phyloP scores from a whole-genome alignment of 2,888 invertebrate species.

The Dryocosmus kuriphilus region DNA sequence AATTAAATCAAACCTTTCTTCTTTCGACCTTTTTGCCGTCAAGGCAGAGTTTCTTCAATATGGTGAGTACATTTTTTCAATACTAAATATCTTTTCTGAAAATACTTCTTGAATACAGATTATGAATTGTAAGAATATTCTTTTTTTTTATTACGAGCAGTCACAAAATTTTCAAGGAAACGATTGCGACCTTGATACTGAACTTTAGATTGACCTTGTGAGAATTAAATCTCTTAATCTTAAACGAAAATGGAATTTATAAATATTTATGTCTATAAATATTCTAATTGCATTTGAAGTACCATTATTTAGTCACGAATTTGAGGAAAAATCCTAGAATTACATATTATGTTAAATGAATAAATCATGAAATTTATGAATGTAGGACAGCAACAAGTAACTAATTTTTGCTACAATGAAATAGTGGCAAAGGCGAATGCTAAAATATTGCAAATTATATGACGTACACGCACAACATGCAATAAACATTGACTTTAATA shows the following conservation, averaged over 20 bases:
- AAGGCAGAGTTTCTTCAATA: slow-evolving; percentile 67
- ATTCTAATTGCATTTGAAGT: no score
- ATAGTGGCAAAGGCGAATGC: no score
- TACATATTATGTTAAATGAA: no score
- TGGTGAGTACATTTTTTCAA: slow-evolving; percentile 65
- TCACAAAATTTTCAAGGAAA: background rate
- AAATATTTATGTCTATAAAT: no score
- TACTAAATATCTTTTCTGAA: background rate
- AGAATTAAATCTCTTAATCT: no score
- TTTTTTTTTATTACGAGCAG: background rate
- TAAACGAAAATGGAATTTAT: no score
- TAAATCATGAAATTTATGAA: no score
- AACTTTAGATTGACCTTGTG: background rate
- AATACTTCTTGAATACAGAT: background rate
- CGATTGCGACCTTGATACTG: background rate
- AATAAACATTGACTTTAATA: background rate
- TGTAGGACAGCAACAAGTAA: no score
- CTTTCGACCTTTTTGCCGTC: slow-evolving; percentile 61
- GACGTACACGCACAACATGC: background rate
- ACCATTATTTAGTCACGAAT: no score
- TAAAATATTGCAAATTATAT: no score
- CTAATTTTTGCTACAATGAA: no score
- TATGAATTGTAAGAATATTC: background rate
- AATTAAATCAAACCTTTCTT: slow-evolving; percentile 40
- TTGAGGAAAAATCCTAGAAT: no score